Evolutionary conservation across 2,888 invertebrate species (phyloP).

Genomic region (Hyppa rectilinea): DNA sequence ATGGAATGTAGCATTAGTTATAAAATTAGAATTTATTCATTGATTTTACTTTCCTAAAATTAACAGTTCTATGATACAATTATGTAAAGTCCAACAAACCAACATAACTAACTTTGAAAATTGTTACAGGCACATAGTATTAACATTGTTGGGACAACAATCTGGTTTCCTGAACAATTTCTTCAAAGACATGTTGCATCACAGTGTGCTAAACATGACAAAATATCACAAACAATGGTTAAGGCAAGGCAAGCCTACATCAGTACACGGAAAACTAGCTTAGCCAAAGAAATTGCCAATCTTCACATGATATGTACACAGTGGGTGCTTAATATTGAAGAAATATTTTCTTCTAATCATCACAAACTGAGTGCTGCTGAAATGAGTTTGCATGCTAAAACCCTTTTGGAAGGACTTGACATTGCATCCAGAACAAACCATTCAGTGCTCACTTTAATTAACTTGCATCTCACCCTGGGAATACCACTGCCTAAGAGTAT

Average conservation of each 20-base stretch:
- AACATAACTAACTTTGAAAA: slow-evolving; percentile 1
- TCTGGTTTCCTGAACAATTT: slow-evolving; percentile 97
- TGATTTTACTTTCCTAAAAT: neutral
- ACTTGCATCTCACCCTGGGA: slow-evolving; percentile 93
- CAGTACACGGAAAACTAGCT: slow-evolving; percentile 89
- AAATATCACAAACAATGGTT: slow-evolving; percentile 83
- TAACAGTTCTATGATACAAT: neutral
- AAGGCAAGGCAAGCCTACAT: slow-evolving; percentile 91
- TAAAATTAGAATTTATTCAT: too few relatives aligned
- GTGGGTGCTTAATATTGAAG: slow-evolving; percentile 84
- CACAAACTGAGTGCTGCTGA: slow-evolving; percentile 85
- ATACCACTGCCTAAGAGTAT: slow-evolving; percentile 95
- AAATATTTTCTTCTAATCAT: slow-evolving; percentile 79
- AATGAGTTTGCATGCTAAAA: slow-evolving; percentile 85
- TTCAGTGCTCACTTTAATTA: slow-evolving; percentile 89
- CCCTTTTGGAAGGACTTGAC: slow-evolving; percentile 91
- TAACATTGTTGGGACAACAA: slow-evolving; percentile 94
- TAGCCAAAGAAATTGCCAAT: slow-evolving; percentile 92
- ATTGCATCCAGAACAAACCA: slow-evolving; percentile 92
- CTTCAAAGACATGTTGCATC: slow-evolving; percentile 92
- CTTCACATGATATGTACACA: slow-evolving; percentile 79
- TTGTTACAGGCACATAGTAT: slow-evolving; percentile 93
- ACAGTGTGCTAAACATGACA: slow-evolving; percentile 88
- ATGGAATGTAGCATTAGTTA: slow-evolving; percentile 2
- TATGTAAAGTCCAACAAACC: neutral